Conservation (phyloP, 2,888 invertebrate genomes). For the Eurytoma adleriae region DNA sequence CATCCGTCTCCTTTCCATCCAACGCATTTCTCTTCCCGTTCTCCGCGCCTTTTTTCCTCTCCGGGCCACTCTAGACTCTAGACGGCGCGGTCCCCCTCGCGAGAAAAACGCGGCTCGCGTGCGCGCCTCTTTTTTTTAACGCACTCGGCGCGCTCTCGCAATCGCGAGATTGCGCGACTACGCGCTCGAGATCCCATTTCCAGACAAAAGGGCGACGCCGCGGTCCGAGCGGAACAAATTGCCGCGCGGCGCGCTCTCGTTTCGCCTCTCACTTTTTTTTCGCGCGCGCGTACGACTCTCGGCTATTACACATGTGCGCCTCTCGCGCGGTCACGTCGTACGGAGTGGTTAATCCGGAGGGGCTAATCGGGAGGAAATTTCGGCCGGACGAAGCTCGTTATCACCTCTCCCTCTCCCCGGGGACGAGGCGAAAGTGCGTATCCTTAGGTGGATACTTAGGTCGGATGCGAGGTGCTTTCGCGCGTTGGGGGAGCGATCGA, state of each 20-base stretch:
- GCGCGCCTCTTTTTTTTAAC: conserved; percentile 14
- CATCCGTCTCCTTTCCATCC: background rate
- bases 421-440: no score
- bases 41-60: conserved; percentile 1
- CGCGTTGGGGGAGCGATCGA: conserved; percentile 36
- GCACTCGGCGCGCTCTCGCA: conserved; percentile 24
- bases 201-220: conserved; percentile 47
- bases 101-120: background rate
- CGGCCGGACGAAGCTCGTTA: background rate
- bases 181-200: conserved; percentile 51
- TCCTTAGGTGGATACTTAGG: no score
- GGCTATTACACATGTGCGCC: background rate
- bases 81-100: background rate
- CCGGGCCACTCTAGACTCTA: background rate
- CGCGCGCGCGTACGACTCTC: background rate
- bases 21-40: background rate
- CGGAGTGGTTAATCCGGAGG: background rate
- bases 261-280: background rate
- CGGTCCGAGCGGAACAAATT: conserved; percentile 63
- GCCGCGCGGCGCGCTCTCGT: conserved; percentile 26
- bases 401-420: background rate
- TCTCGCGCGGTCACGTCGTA: no score
- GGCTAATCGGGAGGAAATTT: conserved; percentile 9
- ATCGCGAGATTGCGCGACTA: conserved; percentile 38
- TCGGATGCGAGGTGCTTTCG: no score